Conservation (phyloP, 2,113 vertebrate species). For the Rhinopithecus roxellana region DNA sequence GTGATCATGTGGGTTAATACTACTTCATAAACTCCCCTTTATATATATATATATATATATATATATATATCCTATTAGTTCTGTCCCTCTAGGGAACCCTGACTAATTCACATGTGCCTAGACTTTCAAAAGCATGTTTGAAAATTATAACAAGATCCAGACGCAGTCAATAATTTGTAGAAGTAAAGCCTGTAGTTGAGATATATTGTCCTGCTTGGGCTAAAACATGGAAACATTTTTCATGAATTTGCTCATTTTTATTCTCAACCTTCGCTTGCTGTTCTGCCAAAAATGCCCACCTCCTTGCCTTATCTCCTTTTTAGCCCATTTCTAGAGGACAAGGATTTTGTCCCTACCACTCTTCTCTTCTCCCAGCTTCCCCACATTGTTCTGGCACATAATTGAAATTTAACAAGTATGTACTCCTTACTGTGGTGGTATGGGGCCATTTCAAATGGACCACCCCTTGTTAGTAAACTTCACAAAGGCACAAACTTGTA, state of each 20-base stretch:
- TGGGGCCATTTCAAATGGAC: background rate
- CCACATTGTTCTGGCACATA: background rate
- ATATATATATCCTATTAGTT: no score
- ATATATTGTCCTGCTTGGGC: background rate
- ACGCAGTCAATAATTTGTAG: slow-evolving; percentile 25
- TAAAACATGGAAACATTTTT: slow-evolving; percentile 4
- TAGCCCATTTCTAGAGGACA: background rate
- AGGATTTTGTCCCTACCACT: background rate
- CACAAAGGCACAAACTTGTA: slow-evolving; percentile 27
- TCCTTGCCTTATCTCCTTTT: background rate
- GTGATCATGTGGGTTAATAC: no score
- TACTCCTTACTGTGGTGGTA: background rate
- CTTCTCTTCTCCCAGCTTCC: background rate
- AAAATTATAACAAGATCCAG: slow-evolving; percentile 52
- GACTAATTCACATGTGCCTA: background rate
- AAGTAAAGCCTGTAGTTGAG: background rate
- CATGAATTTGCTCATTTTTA: background rate
- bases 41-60: no score
- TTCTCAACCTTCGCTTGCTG: background rate
- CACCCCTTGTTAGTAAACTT: slow-evolving; percentile 42
- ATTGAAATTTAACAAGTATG: background rate
- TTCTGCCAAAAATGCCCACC: background rate
- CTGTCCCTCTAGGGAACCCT: no score
- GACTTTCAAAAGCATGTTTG: slow-evolving; percentile 52
- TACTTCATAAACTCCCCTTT: no score